Conservation (phyloP, 2,888 invertebrate species). For the Volucella bombylans region DNA sequence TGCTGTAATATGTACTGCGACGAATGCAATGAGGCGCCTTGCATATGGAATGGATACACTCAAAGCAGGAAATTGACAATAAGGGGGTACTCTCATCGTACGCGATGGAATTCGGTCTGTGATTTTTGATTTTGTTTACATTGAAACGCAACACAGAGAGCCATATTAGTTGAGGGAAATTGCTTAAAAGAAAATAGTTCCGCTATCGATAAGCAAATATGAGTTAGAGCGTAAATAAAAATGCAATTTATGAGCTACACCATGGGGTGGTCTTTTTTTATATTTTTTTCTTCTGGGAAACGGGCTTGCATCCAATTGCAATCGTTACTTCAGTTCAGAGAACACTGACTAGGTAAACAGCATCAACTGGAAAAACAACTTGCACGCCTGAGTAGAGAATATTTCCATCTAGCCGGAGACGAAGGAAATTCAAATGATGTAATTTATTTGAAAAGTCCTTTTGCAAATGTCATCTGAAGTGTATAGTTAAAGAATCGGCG, state of each 20-base stretch:
- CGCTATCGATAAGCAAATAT: constrained; percentile 64
- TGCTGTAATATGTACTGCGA: not conserved
- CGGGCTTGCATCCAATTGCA: not conserved
- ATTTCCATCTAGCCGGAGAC: constrained; percentile 1
- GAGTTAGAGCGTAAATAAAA: constrained; percentile 50
- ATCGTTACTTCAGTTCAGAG: constrained; percentile 4
- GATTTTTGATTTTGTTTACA: constrained; percentile 69
- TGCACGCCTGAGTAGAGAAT: constrained; percentile 18
- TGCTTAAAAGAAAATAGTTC: constrained; percentile 61
- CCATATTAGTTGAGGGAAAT: constrained; percentile 63
- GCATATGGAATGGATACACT: constrained; percentile 23
- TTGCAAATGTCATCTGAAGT: not conserved
- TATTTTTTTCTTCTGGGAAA: not conserved
- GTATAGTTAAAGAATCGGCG: too few species aligned
- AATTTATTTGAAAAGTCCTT: not conserved
- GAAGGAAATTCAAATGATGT: not conserved
- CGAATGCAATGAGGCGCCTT: not conserved
- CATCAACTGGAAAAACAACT: constrained; percentile 44
- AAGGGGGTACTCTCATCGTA: constrained; percentile 32
- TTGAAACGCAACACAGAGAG: constrained; percentile 20
- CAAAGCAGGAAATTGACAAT: constrained; percentile 61
- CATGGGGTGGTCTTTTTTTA: too few species aligned
- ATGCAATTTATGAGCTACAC: constrained; percentile 41
- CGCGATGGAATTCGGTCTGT: constrained; percentile 60
- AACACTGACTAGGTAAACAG: constrained; percentile 42